Evolutionary conservation across 2,888 invertebrate species (phyloP), one percentile per base, ranked within the genome.

Genomic region (Leptopilina syphax): DNA sequence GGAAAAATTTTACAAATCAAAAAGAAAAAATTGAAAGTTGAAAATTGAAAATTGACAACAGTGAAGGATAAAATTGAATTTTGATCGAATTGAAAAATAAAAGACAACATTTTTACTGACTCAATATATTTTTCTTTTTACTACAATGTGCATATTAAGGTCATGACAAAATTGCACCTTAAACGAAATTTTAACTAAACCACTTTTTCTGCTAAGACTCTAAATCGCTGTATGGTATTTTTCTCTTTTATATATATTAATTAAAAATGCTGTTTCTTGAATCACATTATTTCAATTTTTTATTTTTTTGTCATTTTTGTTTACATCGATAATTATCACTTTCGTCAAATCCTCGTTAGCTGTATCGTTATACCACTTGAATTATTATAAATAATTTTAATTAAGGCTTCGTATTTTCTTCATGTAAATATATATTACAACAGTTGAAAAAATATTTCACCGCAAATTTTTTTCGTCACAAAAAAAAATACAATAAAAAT

Each of bases 71-170:
- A 44, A 44, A 44, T 44, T 44, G 44, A 34, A 3, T 34, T 34
- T 3, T 34, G 3, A 34, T 3, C 3, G 44, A 50, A 50, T 10
- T 50, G 10, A 50, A 50, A 50, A 50, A 50, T 82, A 83, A 83
- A 83, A 81, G 85, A 84, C 85, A 86, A 86, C 86, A 86, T 86
- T 86, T 85, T 82, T 83, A 83, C 86, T 86, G 82, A 76, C 73
- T 79, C 73, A 80, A 83, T 76, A 60, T 57, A 68, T 81, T 76
- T 80, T 10, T 50, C 5, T 47, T 6, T 47, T 9, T 50, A 68
- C 10, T 76, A 81, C 44, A 77, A 81, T 82, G 81, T 77, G 81
- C 82, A 81, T 44, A 44, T 80, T 78, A 80, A 77, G 70, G 57
- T 73, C 70, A 73, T 73, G 70, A 57, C 50, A 50, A 47, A 27